Conservation (phyloP, 2,888 invertebrate species). For the Thereva nobilitata region DNA sequence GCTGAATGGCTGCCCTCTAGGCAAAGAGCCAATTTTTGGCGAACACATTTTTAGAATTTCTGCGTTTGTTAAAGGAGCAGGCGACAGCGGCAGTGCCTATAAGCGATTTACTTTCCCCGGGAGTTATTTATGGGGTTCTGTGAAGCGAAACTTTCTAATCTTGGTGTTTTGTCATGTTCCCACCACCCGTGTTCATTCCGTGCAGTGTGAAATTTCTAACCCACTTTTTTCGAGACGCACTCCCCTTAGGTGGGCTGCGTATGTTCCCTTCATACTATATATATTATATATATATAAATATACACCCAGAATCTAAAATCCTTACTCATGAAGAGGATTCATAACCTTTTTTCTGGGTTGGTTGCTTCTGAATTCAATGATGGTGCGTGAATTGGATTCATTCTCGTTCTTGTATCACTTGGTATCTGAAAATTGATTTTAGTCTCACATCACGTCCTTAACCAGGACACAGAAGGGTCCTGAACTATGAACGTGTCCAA, state of each 20-base stretch:
- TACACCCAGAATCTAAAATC: no score
- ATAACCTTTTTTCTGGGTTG: slow-evolving; percentile 40
- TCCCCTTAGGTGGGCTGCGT: slow-evolving; percentile 26
- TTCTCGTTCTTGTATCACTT: slow-evolving; percentile 11
- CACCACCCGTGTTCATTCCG: neutral
- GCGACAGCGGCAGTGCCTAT: slow-evolving; percentile 9
- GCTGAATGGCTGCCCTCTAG: slow-evolving; percentile 14
- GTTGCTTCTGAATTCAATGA: slow-evolving; percentile 38
- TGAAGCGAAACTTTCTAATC: slow-evolving; percentile 38
- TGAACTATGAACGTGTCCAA: slow-evolving; percentile 15
- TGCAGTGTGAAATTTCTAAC: slow-evolving; percentile 15
- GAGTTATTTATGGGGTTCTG: slow-evolving; percentile 36
- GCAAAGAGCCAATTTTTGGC: slow-evolving; percentile 7
- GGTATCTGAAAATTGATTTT: slow-evolving; percentile 38
- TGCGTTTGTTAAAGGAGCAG: neutral
- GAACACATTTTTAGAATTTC: slow-evolving; percentile 13
- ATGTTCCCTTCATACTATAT: slow-evolving; percentile 3
- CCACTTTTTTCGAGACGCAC: slow-evolving; percentile 27
- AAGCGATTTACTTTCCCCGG: slow-evolving; percentile 5
- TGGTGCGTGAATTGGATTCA: slow-evolving; percentile 24
- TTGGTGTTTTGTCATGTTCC: slow-evolving; percentile 36
- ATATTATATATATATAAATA: no score
- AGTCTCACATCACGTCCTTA: slow-evolving; percentile 25
- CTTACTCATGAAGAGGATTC: slow-evolving; percentile 15
- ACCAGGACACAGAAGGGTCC: slow-evolving; percentile 7